These are phyloP conservation scores for Rhinoderma darwinii DNA, from an alignment of 2,113 vertebrate genomes.

Conservation along the genomic window DNA sequence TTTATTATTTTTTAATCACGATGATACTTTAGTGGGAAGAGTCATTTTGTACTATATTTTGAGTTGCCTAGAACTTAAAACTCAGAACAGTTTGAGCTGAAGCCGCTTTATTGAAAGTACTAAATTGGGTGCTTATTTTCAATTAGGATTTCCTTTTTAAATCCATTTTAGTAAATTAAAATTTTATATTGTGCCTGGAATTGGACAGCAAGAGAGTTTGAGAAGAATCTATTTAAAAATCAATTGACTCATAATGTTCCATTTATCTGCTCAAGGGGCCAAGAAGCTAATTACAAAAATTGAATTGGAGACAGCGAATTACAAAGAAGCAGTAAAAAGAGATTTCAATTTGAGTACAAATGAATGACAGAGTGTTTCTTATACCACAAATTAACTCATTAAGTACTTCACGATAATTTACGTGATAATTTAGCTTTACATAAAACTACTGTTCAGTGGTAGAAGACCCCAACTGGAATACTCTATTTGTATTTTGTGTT, in stretches of 20 bases:
- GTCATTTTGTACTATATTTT: neutral
- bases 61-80: neutral
- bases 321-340: constrained; percentile 32
- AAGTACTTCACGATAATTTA: neutral
- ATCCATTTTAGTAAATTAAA: constrained; percentile 35
- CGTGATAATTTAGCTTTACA: neutral
- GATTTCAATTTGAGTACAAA: neutral
- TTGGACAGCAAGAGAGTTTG: constrained; percentile 38
- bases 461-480: neutral
- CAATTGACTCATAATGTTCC: constrained; percentile 42
- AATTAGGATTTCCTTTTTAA: constrained; percentile 30
- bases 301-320: constrained; percentile 5
- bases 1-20: neutral
- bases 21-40: neutral
- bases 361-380: neutral
- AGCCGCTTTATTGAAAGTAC: neutral
- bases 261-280: constrained; percentile 50
- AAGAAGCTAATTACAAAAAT: constrained; percentile 60
- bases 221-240: constrained; percentile 43
- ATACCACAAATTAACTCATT: neutral
- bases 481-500: neutral
- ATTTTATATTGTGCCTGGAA: constrained; percentile 16
- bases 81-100: neutral
- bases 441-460: neutral
- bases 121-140: constrained; percentile 27